phyloP scores from a whole-genome alignment of 1,140 invertebrate species.

The Drosophila ananassae region DNA sequence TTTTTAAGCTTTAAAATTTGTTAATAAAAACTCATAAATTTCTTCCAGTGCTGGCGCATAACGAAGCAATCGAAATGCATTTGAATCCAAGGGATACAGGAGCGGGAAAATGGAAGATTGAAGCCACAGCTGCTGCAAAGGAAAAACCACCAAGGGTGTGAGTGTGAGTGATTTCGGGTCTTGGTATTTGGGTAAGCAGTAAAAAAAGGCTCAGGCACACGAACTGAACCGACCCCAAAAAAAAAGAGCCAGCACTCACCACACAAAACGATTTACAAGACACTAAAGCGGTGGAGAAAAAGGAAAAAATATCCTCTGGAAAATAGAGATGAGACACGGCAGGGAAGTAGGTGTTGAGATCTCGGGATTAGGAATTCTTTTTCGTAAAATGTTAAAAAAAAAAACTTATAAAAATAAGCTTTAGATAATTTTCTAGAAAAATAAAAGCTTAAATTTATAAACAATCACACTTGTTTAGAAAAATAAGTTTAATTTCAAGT shows the following conservation, averaged over 20 bases:
- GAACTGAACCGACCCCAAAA: slow-evolving; percentile 31
- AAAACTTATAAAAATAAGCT: too few species aligned
- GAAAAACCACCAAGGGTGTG: slow-evolving; percentile 28
- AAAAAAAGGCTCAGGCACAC: slow-evolving; percentile 34
- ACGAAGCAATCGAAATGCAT: slow-evolving; percentile 80
- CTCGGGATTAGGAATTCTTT: slow-evolving; percentile 4
- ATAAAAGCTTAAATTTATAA: too few species aligned
- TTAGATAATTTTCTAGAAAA: too few species aligned
- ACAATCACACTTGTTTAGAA: too few species aligned
- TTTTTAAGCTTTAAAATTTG: too few species aligned
- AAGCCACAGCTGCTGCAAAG: slow-evolving; percentile 39
- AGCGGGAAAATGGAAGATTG: slow-evolving; percentile 30
- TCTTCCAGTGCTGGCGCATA: slow-evolving; percentile 32
- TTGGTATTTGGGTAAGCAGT: slow-evolving; percentile 34
- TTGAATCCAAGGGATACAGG: slow-evolving; percentile 51
- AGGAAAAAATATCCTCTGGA: slow-evolving; percentile 29
- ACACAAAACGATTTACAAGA: slow-evolving; percentile 79
- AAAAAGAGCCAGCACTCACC: slow-evolving; percentile 59
- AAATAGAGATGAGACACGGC: slow-evolving; percentile 41
- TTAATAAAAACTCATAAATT: background rate
- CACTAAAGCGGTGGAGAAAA: slow-evolving; percentile 60
- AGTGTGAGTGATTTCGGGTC: slow-evolving; percentile 34
- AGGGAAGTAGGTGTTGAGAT: slow-evolving; percentile 3
- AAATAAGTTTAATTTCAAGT: too few species aligned
- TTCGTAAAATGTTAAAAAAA: background rate